Evolutionary conservation across 2,888 invertebrate species (phyloP), one percentile per base, ranked within the genome.

Genomic region (Drosophila longiperda): DNA sequence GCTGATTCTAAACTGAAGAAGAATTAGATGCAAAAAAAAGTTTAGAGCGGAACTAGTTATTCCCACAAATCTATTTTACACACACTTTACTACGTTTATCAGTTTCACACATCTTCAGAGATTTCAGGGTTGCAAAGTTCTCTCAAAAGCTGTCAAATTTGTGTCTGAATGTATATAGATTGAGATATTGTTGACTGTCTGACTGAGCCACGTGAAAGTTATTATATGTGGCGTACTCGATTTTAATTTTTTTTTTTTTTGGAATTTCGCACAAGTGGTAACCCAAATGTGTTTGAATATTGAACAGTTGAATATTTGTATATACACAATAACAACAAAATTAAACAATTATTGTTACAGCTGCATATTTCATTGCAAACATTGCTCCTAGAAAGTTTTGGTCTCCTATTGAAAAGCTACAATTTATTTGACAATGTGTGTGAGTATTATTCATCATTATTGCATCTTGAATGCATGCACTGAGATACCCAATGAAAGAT

Each of bases 281-380:
- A 63, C 12, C 60, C 15, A 63, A 45, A 49, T 68, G 70, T 63
- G 73, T 60, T 67, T 64, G 53, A 73, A 73, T 61, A n/a, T 64
- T 49, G 58, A 73, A 54, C 53, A 66, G 23, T 50, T 63, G 11
- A 42, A 49, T 72, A 69, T 78, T 77, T 64, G 53, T 69, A 73
- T 62, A 61, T 48, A 40, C 20, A 66, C 67, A 65, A 70, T 42
- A 55, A n/a, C 33, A 57, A 61, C 48, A 59, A 66, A 58, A 64
- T 66, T 66, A 36, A 53, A 42, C 50, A 61, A 78, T 64, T 75
- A 61, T 75, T 78, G 26, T 36, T 66, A 72, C 78, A 78, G 65
- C 67, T 78, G 64, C 40, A 73, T 62, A 62, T 70, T 64, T 64
- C 52, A 77, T 36, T 69, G 66, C 66, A 58, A 45, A 23, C 60